Conservation (phyloP, 1,140 invertebrate species). For the Penaeus japonicus region DNA sequence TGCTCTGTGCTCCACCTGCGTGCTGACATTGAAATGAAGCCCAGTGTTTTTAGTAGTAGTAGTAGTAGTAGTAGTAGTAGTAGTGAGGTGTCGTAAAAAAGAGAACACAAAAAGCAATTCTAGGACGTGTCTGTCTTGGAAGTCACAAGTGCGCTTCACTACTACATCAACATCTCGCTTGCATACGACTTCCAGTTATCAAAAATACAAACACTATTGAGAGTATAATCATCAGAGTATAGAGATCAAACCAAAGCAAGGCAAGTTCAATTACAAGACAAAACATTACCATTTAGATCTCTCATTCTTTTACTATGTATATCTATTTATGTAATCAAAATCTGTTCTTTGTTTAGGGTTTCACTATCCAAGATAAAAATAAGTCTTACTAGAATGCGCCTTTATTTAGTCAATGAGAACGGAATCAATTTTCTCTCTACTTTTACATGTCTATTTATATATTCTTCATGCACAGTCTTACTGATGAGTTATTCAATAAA, state of each 20-base stretch:
- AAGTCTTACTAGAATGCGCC: background rate
- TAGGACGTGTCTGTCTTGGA: conserved; percentile 36
- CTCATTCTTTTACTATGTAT: conserved; percentile 29
- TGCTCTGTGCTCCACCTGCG: no score
- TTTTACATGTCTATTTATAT: conserved; percentile 47
- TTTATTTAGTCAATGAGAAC: conserved; percentile 36
- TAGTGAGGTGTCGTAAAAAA: background rate
- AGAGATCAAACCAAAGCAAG: conserved; percentile 28
- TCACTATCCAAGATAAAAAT: conserved; percentile 45
- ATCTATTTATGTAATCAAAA: conserved; percentile 47
- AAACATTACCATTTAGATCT: conserved; percentile 48
- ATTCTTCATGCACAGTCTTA: conserved; percentile 49
- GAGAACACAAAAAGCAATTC: conserved; percentile 49
- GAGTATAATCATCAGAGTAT: conserved; percentile 28
- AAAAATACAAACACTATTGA: conserved; percentile 29
- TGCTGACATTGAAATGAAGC: no score
- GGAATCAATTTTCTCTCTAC: conserved; percentile 38
- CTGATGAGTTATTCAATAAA: background rate
- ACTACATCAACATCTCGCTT: conserved; percentile 47
- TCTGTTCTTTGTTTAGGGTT: conserved; percentile 27
- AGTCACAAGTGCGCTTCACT: conserved; percentile 29
- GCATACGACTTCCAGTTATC: conserved; percentile 27
- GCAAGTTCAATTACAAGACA: conserved; percentile 48
- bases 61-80: no score
- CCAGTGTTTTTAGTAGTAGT: no score